Evolutionary conservation across 2,797 vertebrate species (phyloP).

Genomic region (Antrozous pallidus): DNA sequence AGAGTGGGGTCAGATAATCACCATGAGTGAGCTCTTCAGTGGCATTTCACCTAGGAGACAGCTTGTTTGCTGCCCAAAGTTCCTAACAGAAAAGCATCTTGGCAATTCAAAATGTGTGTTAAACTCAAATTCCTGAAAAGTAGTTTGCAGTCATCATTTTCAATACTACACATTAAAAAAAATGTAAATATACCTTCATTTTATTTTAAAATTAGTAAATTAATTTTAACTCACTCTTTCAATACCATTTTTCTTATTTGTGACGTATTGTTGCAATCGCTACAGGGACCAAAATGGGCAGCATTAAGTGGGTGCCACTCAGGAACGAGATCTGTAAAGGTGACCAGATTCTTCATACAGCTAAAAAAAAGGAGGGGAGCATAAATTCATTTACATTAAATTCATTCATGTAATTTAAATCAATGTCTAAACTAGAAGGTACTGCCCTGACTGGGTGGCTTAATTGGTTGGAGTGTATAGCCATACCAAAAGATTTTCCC

Average conservation of each 20-base stretch:
- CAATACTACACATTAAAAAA: not conserved
- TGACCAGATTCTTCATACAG: slow-evolving; percentile 86
- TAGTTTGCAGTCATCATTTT: not conserved
- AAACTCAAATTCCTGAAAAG: not conserved
- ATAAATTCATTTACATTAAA: not conserved
- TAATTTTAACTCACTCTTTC: slow-evolving; percentile 86
- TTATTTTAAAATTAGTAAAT: slow-evolving; percentile 35
- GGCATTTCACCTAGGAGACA: not conserved
- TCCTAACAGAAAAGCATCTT: not conserved
- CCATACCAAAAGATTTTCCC: not conserved
- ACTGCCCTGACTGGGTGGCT: not conserved
- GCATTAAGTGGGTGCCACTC: slow-evolving; percentile 93
- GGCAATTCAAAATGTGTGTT: not conserved
- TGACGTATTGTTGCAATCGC: slow-evolving; percentile 83
- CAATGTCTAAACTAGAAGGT: not conserved
- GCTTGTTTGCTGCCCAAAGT: not conserved
- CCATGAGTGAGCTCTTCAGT: not conserved
- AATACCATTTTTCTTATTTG: slow-evolving; percentile 89
- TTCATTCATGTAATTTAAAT: not conserved
- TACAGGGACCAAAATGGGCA: slow-evolving; percentile 87
- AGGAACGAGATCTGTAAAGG: slow-evolving; percentile 87
- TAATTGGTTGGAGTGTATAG: not conserved
- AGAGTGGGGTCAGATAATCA: not conserved
- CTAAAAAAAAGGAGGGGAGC: slow-evolving; percentile 74
- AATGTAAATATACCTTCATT: not conserved